Evolutionary conservation across 92 coral and sea anemone species (phyloP).

Genomic region (Palythoa grandis): DNA sequence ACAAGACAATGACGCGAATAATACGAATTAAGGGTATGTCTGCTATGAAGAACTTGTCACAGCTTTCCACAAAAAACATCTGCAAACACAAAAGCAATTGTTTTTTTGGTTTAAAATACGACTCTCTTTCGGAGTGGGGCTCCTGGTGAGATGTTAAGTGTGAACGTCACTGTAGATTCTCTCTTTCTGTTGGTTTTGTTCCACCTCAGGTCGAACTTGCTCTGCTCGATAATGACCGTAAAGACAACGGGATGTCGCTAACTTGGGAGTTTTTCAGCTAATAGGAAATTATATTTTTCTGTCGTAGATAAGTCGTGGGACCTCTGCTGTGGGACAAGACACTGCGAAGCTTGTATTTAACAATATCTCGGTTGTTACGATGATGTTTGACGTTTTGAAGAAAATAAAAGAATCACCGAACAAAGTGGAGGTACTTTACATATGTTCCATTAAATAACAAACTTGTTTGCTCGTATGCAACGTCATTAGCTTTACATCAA

Average conservation of each 20-base stretch:
- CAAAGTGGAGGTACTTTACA: conserved; percentile 54
- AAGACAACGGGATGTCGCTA: not conserved
- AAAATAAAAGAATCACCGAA: conserved; percentile 35
- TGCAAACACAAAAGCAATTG: too few species aligned
- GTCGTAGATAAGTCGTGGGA: not conserved
- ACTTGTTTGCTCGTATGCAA: too few species aligned
- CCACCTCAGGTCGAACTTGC: not conserved
- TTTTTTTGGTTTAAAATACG: too few species aligned
- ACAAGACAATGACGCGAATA: too few species aligned
- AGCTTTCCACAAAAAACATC: too few species aligned
- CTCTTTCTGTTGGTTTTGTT: not conserved
- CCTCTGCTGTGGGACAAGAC: conserved; percentile 17
- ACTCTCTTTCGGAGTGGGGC: too few species aligned
- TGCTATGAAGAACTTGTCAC: too few species aligned
- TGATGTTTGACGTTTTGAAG: conserved; percentile 6
- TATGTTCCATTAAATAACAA: not conserved
- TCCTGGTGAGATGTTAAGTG: too few species aligned
- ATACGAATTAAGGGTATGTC: too few species aligned
- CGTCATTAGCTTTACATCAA: too few species aligned
- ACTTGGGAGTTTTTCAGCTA: not conserved
- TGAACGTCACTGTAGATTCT: too few species aligned
- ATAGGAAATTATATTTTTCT: not conserved
- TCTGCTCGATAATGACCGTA: too few species aligned
- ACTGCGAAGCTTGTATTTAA: not conserved
- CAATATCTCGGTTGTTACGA: conserved; percentile 15